A percentile compares a stretch with the other conserved stretches of the same genome.
Conservation (phyloP, 2,797 vertebrate genomes). For the Peromyscus melanophrys region DNA sequence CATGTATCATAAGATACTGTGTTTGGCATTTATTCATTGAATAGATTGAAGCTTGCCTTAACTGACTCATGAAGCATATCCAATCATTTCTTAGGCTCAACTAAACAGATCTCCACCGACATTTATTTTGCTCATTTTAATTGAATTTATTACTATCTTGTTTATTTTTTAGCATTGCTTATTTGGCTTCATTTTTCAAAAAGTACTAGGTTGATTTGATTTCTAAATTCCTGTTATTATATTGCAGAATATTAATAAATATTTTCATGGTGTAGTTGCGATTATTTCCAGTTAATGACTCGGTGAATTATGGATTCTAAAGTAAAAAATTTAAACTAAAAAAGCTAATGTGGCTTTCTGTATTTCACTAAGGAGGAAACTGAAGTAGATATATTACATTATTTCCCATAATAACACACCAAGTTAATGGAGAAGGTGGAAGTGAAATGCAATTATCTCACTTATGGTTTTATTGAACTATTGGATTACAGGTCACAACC, state of each 20-base stretch:
- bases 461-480: conserved; percentile 77
- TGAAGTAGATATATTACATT: conserved; percentile 75
- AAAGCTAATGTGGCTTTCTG: conserved; percentile 23
- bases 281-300: conserved; percentile 70
- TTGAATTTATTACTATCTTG: conserved; percentile 29
- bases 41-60: conserved; percentile 19
- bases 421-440: conserved; percentile 77
- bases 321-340: conserved; percentile 6
- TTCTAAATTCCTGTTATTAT: conserved; percentile 63
- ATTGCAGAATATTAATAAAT: conserved; percentile 65
- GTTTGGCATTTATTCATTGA: conserved; percentile 22
- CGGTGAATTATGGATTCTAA: conserved; percentile 64
- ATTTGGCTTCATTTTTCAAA: conserved; percentile 56
- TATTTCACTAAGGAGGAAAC: conserved; percentile 73
- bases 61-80: not conserved
- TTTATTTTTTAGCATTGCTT: conserved; percentile 42
- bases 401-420: conserved; percentile 62
- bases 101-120: conserved; percentile 26
- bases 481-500: conserved; percentile 75
- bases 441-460: conserved; percentile 78
- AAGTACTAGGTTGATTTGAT: not conserved
- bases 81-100: conserved; percentile 34
- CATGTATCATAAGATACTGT: not conserved
- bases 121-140: conserved; percentile 54
- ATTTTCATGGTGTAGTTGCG: conserved; percentile 58